Percentiles rank a stretch among this genome's conserved stretches.
Conservation (phyloP, 2,797 vertebrate genomes). For the Phataginus tetradactyla region DNA sequence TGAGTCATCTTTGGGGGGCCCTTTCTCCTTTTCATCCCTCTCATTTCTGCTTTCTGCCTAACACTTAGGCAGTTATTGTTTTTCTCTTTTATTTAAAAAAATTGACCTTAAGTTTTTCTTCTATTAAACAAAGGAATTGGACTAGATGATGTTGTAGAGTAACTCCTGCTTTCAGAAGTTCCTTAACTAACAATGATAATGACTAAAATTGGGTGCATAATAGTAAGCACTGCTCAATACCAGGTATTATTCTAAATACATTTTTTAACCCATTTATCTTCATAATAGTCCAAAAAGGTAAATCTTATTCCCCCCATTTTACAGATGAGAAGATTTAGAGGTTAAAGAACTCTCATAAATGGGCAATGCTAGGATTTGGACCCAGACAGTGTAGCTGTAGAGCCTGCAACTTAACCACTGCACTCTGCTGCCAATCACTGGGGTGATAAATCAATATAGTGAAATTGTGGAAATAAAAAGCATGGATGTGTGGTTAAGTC, state of each 20-base stretch:
- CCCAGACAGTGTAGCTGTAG: neutral
- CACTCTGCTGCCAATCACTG: neutral
- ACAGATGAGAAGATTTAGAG: neutral
- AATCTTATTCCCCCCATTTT: neutral
- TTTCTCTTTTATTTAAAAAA: neutral
- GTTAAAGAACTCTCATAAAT: neutral
- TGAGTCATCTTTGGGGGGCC: too few relatives aligned
- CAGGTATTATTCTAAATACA: neutral
- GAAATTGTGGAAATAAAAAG: neutral
- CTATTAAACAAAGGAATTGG: neutral
- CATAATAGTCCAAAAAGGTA: neutral
- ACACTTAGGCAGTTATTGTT: neutral
- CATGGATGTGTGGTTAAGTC: neutral
- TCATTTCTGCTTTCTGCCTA: too few relatives aligned
- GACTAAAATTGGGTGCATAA: neutral
- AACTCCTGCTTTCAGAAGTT: neutral
- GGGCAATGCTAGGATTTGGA: neutral
- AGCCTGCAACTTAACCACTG: neutral
- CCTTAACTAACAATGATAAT: neutral
- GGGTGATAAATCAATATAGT: neutral
- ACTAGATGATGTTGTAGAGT: neutral
- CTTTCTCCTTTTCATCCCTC: too few relatives aligned
- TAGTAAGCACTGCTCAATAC: neutral
- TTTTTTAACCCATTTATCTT: neutral
- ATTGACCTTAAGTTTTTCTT: neutral